Evolutionary conservation across 2,888 invertebrate species (phyloP).

Genomic region (Tetanocera ferruginea): DNA sequence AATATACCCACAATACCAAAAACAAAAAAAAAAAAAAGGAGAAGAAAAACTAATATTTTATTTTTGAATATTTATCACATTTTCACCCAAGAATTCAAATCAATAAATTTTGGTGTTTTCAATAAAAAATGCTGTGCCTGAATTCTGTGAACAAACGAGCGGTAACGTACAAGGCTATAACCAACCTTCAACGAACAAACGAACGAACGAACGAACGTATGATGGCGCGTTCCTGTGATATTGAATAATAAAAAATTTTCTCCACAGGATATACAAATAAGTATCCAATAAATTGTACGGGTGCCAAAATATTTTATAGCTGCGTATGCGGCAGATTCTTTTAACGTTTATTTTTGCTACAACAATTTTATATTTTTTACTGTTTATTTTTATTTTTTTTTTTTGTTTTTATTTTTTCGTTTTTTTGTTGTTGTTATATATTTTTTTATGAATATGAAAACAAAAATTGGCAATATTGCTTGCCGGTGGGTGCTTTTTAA

Average conservation of each 20-base stretch:
- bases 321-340: not conserved
- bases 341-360: not conserved
- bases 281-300: slow-evolving; percentile 23
- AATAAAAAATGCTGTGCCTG: not conserved
- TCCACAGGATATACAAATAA: slow-evolving; percentile 21
- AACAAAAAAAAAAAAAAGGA: no score
- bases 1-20: no score
- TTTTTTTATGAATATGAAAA: not conserved
- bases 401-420: not conserved
- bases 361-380: not conserved
- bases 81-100: slow-evolving; percentile 9
- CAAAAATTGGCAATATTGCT: not conserved
- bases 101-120: slow-evolving; percentile 26
- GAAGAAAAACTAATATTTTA: slow-evolving; percentile 1
- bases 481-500: not conserved
- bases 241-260: slow-evolving; percentile 27
- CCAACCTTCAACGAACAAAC: no score
- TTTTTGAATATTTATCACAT: slow-evolving; percentile 14
- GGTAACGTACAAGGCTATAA: no score
- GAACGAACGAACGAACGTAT: not conserved
- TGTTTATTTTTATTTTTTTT: not conserved
- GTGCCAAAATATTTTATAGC: slow-evolving; percentile 12
- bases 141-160: no score
- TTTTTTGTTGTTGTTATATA: no score
- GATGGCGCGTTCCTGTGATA: not conserved